Conservation (phyloP, 2,797 vertebrate species). For the Decapterus maruadsi region DNA sequence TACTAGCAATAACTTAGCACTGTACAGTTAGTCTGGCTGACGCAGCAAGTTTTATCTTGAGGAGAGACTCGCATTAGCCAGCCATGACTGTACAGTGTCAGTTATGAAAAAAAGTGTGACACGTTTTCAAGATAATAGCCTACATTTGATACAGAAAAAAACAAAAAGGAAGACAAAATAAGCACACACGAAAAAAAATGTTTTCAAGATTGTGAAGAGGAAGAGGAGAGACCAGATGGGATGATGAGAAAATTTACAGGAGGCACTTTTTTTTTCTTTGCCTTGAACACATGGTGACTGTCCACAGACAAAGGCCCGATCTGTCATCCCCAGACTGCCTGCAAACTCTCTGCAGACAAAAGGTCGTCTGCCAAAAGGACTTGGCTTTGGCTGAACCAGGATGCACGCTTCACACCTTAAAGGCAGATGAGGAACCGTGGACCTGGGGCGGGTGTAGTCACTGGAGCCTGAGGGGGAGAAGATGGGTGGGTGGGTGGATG, state of each 20-base stretch:
- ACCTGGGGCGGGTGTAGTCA: slow-evolving; percentile 59
- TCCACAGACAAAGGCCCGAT: slow-evolving; percentile 73
- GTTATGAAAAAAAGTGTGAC: slow-evolving; percentile 30
- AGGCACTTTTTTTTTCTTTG: slow-evolving; percentile 53
- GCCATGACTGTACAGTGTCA: slow-evolving; percentile 64
- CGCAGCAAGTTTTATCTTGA: slow-evolving; percentile 35
- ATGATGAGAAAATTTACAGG: slow-evolving; percentile 44
- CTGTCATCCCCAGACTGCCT: slow-evolving; percentile 75
- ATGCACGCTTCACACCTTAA: slow-evolving; percentile 61
- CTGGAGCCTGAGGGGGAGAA: slow-evolving; percentile 46
- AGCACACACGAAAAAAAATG: slow-evolving; percentile 55
- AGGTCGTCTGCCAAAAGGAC: slow-evolving; percentile 63
- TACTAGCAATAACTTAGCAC: slow-evolving; percentile 49
- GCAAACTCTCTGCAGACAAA: slow-evolving; percentile 74
- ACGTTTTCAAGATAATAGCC: slow-evolving; percentile 42
- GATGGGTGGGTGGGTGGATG: too few relatives aligned
- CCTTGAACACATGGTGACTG: slow-evolving; percentile 59
- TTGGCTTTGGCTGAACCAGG: slow-evolving; percentile 63
- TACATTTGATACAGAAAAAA: slow-evolving; percentile 43
- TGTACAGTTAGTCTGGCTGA: slow-evolving; percentile 71
- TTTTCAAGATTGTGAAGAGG: slow-evolving; percentile 34
- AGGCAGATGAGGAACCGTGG: slow-evolving; percentile 53
- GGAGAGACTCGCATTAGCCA: slow-evolving; percentile 54
- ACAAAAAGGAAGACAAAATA: slow-evolving; percentile 53
- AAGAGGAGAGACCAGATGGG: slow-evolving; percentile 39